Evolutionary conservation across 2,113 vertebrate species (phyloP), one percentile per base, ranked within the genome.

Genomic region (Bucco capensis): DNA sequence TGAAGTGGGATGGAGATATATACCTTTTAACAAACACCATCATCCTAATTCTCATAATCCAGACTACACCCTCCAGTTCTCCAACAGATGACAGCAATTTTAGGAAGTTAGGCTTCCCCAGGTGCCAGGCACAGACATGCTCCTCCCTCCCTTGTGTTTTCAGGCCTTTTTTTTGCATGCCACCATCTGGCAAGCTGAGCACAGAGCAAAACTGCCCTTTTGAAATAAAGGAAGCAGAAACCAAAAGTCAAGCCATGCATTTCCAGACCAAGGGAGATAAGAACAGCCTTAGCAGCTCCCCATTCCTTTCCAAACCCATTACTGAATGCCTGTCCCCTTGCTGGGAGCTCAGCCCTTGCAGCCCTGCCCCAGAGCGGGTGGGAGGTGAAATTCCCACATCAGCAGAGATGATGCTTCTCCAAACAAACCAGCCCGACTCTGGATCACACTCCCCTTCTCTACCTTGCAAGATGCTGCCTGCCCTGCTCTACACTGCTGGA

Each of bases 191-290:
- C 65, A 92, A 65, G 62, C 71, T 40, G 24, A 89, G 33, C 50
- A 57, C 28, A 10, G 8, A 85, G n/a, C 78, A 64, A 31, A 70
- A 65, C 24, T 69, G 71, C 60, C 64, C 75, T 83, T 85, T 54
- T 35, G 38, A 73, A 94, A 86, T 28, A 69, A 65, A 65, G 46
- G 37, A 16, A 92, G 58, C 80, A 83, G 83, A 92, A 85, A 83
- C 46, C 37, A 38, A 50, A 61, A 86, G 67, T 38, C 86, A 88
- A 88, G 42, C 83, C 3, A 2, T 46, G 69, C 62, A 19, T 28
- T 77, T 73, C 54, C 72, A 95, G 72, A 58, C 47, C 0, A 0
- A 73, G 51, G 44, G 60, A 73, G 23, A 30, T 23, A 40, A 50
- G 42, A 54, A 30, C 50, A 77, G 56, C 58, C 56, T 61, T n/a